Base-by-base conservation (phyloP, 2,888 invertebrate genomes). In the Balanococcus diminutus region DNA sequence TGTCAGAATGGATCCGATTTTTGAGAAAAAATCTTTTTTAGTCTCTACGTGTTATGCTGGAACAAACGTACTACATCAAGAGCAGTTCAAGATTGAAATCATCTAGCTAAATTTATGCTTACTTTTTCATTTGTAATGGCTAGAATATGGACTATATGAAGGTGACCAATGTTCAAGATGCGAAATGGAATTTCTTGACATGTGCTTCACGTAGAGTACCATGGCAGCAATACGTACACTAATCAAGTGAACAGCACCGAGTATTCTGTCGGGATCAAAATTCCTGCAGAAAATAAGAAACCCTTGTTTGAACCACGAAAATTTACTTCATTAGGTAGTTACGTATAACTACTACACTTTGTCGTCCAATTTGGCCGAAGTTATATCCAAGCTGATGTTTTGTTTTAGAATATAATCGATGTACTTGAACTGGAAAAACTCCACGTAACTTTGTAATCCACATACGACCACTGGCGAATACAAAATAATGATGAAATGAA, bases 361-460 rank as follows among this genome's bases (percentile, higher is more conserved):
- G 14, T 28, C 16, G 4, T 28, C 28, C 16, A 25, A 1, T 1
- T 16, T 67, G 16, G 25, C 16, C 28, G 61, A n/a, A n/a, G n/a
- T n/a, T n/a, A n/a, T n/a, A 51, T 22, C 56, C 1, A 56, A 5
- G 22, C 22, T 28, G 1, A 28, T 67, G 4, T 51, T 9, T 8
- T 51, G 31, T 11, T 25, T 28, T 11, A 82, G 16, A 28, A 82
- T 82, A 16, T 31, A 16, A 31, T 51, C 56, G 11, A 67, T 16
- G 25, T 75, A 84, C 22, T 28, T 42, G 25, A 16, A 42, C 1
- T 56, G 25, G 28, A 84, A 84, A 28, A 84, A 84, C 31, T 84
- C 84, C 0, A n/a, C 28, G 42, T 84, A 84, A 39, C 39, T 84
- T 84, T 84, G 84, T 22, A 84, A 67, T 75, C 84, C 84, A 31